These are phyloP conservation scores for Pipistrellus kuhlii DNA, from an alignment of 2,797 vertebrate species.

Conservation along the genomic window DNA sequence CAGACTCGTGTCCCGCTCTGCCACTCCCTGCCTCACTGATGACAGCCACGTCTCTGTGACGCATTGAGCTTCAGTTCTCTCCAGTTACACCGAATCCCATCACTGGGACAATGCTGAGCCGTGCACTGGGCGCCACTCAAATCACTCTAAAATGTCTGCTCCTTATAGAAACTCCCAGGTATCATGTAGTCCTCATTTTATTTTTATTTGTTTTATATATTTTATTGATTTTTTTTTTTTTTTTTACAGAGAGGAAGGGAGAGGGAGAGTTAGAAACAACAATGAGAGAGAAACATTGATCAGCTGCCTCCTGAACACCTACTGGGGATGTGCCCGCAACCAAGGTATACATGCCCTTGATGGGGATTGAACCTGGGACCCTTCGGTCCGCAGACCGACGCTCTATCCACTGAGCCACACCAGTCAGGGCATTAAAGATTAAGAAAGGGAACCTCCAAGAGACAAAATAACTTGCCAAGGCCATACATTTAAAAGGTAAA, in stretches of 20 bases:
- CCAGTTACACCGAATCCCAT: no score
- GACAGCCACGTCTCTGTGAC: background rate
- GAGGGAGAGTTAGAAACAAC: no score
- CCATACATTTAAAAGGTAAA: background rate
- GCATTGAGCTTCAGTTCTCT: background rate
- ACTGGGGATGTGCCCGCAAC: no score
- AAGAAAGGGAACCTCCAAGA: background rate
- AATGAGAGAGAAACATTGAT: no score
- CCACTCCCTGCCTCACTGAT: background rate
- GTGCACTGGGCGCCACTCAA: background rate
- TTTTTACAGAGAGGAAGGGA: no score
- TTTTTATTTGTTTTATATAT: no score
- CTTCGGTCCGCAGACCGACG: no score
- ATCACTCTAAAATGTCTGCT: accelerated
- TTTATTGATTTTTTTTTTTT: no score
- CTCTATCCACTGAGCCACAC: no score
- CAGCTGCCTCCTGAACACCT: no score
- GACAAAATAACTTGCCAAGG: background rate
- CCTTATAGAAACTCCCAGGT: background rate
- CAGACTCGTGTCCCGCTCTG: accelerated
- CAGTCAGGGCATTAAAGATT: background rate
- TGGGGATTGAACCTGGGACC: no score
- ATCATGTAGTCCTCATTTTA: background rate
- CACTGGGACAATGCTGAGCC: accelerated
- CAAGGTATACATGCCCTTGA: no score